These are phyloP conservation scores for Dipodomys merriami DNA, from an alignment of 2,113 vertebrate species.

Conservation along the genomic window DNA sequence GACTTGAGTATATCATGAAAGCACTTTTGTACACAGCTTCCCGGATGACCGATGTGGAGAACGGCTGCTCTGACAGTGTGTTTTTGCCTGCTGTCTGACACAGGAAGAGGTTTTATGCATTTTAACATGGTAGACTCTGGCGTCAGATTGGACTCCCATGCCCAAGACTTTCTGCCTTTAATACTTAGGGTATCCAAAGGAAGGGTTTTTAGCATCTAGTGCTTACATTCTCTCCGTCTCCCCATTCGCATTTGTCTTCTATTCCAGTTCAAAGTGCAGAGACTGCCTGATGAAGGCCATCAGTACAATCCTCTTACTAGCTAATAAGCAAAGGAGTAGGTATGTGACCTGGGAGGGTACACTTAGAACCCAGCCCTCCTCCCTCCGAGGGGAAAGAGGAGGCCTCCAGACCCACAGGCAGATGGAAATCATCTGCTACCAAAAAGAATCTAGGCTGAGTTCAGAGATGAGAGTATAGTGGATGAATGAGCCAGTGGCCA, in stretches of 20 bases:
- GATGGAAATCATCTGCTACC: not conserved
- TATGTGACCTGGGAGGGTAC: not conserved
- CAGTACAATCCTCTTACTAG: not conserved
- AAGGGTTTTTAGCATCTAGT: rapidly evolving
- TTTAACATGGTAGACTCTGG: not conserved
- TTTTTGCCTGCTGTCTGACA: not conserved
- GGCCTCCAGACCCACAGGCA: not conserved
- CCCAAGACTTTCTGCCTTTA: not conserved
- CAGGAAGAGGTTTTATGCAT: not conserved
- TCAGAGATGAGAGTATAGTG: not conserved
- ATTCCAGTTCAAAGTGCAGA: not conserved
- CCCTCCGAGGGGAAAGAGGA: not conserved
- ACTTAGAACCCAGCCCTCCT: rapidly evolving
- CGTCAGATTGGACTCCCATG: not conserved
- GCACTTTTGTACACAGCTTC: not conserved
- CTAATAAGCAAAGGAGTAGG: not conserved
- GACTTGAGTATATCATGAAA: not conserved
- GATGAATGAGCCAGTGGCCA: not conserved
- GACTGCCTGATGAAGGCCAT: not conserved
- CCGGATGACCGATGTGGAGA: not conserved
- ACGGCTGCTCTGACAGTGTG: too few relatives aligned
- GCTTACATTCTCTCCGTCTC: rapidly evolving
- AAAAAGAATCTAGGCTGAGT: not conserved
- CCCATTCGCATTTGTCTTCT: too few relatives aligned
- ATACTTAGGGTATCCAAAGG: too few relatives aligned